Evolutionary conservation across 1,140 invertebrate genomes (phyloP).

Genomic region (Drosophila eugracilis): DNA sequence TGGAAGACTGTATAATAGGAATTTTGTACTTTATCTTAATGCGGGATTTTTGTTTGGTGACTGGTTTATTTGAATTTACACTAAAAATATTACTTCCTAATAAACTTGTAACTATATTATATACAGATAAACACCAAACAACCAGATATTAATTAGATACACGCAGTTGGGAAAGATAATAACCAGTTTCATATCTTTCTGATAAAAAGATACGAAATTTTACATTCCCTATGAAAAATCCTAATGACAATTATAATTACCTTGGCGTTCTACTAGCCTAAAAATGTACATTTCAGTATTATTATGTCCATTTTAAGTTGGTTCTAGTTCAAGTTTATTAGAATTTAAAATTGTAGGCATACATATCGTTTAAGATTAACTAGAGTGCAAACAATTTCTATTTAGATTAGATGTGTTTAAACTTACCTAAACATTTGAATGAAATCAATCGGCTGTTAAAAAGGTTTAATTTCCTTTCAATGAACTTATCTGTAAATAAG

Average conservation of each 20-base stretch:
- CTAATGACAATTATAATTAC: background rate
- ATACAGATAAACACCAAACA: too few species aligned
- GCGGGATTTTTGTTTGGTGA: too few species aligned
- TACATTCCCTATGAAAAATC: too few species aligned
- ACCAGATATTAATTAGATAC: too few species aligned
- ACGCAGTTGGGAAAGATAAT: background rate
- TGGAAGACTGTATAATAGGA: background rate
- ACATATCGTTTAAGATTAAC: background rate
- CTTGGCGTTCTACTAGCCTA: background rate
- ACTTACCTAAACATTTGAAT: background rate
- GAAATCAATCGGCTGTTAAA: background rate
- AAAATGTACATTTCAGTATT: too few species aligned
- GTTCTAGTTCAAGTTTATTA: background rate
- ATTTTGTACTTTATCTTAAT: too few species aligned
- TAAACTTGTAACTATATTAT: too few species aligned
- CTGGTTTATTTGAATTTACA: too few species aligned
- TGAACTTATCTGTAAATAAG: background rate
- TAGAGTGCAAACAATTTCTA: background rate
- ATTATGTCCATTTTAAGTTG: background rate
- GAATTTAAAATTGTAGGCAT: background rate
- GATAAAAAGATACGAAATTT: too few species aligned
- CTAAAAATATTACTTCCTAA: too few species aligned
- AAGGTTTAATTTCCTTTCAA: background rate
- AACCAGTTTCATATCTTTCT: background rate
- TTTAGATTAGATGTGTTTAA: background rate